Base-by-base conservation (phyloP, 2,888 invertebrate genomes). In the Ophioninae sp. region DNA sequence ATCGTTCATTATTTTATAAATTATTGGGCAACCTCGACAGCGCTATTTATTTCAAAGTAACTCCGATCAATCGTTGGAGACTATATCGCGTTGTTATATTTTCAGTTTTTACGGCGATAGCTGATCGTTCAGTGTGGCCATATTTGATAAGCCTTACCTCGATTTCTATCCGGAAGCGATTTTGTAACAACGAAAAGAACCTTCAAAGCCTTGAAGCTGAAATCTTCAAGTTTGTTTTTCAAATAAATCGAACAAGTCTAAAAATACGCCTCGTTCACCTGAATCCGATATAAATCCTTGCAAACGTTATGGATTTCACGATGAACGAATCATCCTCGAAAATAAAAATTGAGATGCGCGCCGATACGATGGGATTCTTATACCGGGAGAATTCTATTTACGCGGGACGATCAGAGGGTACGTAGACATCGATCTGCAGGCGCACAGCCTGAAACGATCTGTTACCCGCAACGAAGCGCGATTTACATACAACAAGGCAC, bases 401-500 rank as follows among this genome's bases (percentile, higher is more conserved):
- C 81, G 72, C 81, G 80, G 81, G 77, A 80, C 73, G 81, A 84
- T 83, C 78, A 81, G 72, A 57, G 70, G 59, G 20, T 41, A 72
- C 21, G 57, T 74, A 62, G 70, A 78, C 61, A 62, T 62, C 37
- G 37, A 41, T 86, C 78, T 75, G 81, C 80, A 82, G 73, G 79
- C 30, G 39, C 56, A 61, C 81, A 70, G 61, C 81, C 80, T 84
- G 80, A 83, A 86, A 84, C 87, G 85, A 89, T 88, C 86, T 86
- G 86, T 88, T 87, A 84, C 81, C 82, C 8, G 86, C 86, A 85
- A 84, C 80, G 83, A 85, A 85, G 81, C 62, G 83, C 81, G 87
- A 89, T 89, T 89, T 89, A 88, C 89, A 89, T 89, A 89, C 87
- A 89, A 89, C 87, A 87, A 88, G 89, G 86, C 87, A 90, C 88